Conservation (phyloP, 2,797 vertebrate species). For the Centroberyx gerrardi region DNA sequence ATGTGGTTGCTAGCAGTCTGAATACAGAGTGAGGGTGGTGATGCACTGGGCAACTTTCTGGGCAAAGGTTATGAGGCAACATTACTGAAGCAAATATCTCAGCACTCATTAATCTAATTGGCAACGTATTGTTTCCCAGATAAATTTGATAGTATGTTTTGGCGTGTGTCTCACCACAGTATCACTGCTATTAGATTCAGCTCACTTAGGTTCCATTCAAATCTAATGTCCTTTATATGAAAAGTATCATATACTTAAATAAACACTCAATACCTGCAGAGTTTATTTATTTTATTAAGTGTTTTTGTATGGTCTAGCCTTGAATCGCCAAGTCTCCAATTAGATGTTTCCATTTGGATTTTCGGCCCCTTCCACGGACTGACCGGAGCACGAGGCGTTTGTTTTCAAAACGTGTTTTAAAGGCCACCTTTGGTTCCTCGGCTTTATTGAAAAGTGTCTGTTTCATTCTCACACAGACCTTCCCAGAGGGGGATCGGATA, state of each 20-base stretch:
- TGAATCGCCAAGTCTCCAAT: background rate
- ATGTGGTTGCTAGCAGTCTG: conserved; percentile 21
- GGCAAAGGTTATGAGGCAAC: too few species aligned
- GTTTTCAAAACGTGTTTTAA: conserved; percentile 56
- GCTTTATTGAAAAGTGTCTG: conserved; percentile 74
- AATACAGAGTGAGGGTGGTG: too few species aligned
- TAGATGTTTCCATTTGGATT: conserved; percentile 39
- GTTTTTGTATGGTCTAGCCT: background rate
- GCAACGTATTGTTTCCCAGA: too few species aligned
- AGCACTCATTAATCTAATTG: too few species aligned
- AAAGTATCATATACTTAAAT: conserved; percentile 25
- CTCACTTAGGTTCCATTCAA: background rate
- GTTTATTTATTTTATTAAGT: conserved; percentile 35
- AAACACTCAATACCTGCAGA: background rate
- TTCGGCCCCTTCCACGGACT: conserved; percentile 31
- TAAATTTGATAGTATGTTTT: too few species aligned
- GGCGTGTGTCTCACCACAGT: too few species aligned
- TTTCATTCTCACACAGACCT: conserved; percentile 70
- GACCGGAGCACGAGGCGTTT: conserved; percentile 43
- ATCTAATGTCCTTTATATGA: background rate
- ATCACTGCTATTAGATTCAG: too few species aligned
- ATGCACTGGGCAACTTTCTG: too few species aligned
- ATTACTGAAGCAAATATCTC: too few species aligned
- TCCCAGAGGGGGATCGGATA: conserved; percentile 73
- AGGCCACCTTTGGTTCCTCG: conserved; percentile 60